phyloP scores from a whole-genome alignment of 2,113 vertebrate species.

The Aegotheles bennettii region DNA sequence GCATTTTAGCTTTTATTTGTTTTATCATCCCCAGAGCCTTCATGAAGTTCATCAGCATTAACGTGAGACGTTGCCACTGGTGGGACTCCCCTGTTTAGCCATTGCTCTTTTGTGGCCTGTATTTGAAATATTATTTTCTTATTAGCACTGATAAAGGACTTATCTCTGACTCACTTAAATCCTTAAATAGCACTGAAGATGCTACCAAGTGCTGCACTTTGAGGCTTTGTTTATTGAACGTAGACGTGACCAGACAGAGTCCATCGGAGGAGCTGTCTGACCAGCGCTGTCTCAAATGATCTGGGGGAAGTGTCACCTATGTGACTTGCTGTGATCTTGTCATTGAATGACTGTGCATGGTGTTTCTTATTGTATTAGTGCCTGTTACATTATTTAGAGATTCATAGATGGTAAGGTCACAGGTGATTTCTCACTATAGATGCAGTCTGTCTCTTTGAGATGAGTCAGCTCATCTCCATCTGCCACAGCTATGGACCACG shows the following conservation, averaged over 20 bases:
- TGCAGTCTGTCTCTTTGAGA: too few relatives aligned
- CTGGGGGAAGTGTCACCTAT: not conserved
- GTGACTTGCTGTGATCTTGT: fast-evolving
- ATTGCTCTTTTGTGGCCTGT: not conserved
- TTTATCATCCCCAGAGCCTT: not conserved
- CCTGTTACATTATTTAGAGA: not conserved
- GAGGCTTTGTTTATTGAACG: not conserved
- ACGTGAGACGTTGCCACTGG: not conserved
- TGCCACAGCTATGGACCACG: not conserved
- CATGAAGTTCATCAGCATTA: fast-evolving
- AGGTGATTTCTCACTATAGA: not conserved
- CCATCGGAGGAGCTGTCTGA: not conserved
- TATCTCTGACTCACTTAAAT: not conserved
- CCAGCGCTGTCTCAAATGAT: not conserved
- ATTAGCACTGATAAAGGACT: not conserved
- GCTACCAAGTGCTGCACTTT: not conserved
- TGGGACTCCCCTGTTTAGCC: not conserved
- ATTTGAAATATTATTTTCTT: not conserved
- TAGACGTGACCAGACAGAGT: not conserved
- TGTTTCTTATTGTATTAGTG: too few relatives aligned
- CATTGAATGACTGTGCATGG: not conserved
- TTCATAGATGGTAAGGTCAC: too few relatives aligned
- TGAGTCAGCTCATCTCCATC: too few relatives aligned
- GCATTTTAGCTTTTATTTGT: fast-evolving
- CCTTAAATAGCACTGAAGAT: not conserved